Evolutionary conservation across 2,888 invertebrate genomes (phyloP).

Genomic region (Lithophane leautieri): DNA sequence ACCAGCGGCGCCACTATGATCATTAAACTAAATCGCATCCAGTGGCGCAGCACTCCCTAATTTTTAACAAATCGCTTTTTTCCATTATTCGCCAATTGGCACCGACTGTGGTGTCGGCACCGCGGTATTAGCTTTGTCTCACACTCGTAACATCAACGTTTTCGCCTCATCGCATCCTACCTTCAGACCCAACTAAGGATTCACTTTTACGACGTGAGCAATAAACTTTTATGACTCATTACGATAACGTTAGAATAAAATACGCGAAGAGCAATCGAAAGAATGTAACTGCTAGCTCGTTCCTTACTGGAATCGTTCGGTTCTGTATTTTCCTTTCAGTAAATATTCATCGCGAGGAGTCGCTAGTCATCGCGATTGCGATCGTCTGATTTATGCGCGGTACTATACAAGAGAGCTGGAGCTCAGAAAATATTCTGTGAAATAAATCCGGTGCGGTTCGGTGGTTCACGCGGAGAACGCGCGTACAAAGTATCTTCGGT

Average conservation of each 20-base stretch:
- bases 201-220: constrained; percentile 79
- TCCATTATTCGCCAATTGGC: constrained; percentile 59
- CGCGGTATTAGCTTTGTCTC: constrained; percentile 64
- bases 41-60: constrained; percentile 44
- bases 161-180: constrained; percentile 71
- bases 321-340: constrained; percentile 72
- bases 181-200: constrained; percentile 76
- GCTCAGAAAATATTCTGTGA: constrained; percentile 76
- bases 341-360: constrained; percentile 74
- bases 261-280: constrained; percentile 79
- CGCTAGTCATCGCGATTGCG: constrained; percentile 72
- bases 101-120: constrained; percentile 46
- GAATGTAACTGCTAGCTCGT: constrained; percentile 74
- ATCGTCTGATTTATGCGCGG: constrained; percentile 78
- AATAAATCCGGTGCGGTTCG: constrained; percentile 83
- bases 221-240: constrained; percentile 86
- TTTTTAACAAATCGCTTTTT: constrained; percentile 60
- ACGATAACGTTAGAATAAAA: constrained; percentile 85
- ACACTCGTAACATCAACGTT: constrained; percentile 70
- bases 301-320: constrained; percentile 61
- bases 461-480: constrained; percentile 73
- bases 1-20: constrained; percentile 43
- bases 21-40: constrained; percentile 59
- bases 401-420: constrained; percentile 69
- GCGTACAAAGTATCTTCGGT: constrained; percentile 76